Evolutionary conservation across 2,888 invertebrate genomes (phyloP), one percentile per base, ranked within the genome.

Genomic region (Dolomedes plantarius): DNA sequence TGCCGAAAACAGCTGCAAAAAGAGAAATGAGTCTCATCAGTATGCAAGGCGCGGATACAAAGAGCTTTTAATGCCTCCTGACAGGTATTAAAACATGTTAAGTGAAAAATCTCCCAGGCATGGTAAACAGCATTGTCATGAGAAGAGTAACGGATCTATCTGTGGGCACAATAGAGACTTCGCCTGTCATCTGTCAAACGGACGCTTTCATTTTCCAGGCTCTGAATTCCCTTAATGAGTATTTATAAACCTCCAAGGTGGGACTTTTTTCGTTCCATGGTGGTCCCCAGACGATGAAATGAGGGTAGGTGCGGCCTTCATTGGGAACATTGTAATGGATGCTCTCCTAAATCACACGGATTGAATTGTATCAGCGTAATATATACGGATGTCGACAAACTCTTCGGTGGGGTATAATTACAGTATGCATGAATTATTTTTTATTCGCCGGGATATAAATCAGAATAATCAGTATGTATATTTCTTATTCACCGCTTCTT

Each of bases 1-100:
- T 89, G 9, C 89, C 89, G 68, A 87, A 89, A 29, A 88, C 88
- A 69, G 72, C 88, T 88, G 74, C 46, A 87, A 83, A 64, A 74
- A 32, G n/a, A 23, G 16, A 46, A 13, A 13, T 64, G 23, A 19
- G 13, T 41, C 36, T 69, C 76, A 76, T 82, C 71, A 82, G 82
- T 71, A 82, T 82, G 75, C 74, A 69, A 7, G 46, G 9, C 56
- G 46, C 39, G 32, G 29, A 56, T 67, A 72, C 80, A 56, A 28
- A 64, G 71, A 13, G 46, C 28, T 28, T 31, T 32, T 81, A 82
- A 82, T 82, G 64, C 69, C 16, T 65, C 76, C 65, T 82, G 82
- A 76, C 76, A 76, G 82, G 82, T 76, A 82, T 82, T 76, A 76
- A 76, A 67, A 82, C 31, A 41, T 69, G 71, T 65, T 76, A 76